Conservation (phyloP, 2,113 vertebrate species). For the Lutjanus erythropterus region DNA sequence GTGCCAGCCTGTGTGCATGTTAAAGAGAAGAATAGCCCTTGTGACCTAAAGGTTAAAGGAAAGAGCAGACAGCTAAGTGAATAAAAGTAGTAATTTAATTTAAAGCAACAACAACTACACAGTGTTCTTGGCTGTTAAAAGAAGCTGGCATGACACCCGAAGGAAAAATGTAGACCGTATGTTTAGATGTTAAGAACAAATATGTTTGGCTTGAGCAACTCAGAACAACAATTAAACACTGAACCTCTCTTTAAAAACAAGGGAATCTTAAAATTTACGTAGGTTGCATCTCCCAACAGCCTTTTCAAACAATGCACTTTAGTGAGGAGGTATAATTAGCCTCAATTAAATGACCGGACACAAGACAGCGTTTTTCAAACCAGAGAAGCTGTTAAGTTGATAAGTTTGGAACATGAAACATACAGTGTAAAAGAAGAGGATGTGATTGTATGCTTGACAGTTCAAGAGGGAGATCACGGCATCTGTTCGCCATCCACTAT, state of each 20-base stretch:
- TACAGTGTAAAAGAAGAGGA: neutral
- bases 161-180: constrained; percentile 29
- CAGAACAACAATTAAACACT: constrained; percentile 30
- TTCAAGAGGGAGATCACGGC: constrained; percentile 13
- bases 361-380: constrained; percentile 22
- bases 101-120: constrained; percentile 17
- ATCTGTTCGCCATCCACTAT: constrained; percentile 6
- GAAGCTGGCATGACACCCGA: constrained; percentile 18
- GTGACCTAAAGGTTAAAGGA: neutral
- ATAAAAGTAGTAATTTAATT: constrained; percentile 25
- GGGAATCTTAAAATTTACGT: constrained; percentile 28
- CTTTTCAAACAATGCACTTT: constrained; percentile 22
- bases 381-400: constrained; percentile 22
- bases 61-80: constrained; percentile 18
- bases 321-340: constrained; percentile 35
- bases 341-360: constrained; percentile 32
- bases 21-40: too few species aligned
- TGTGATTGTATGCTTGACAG: constrained; percentile 4
- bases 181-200: constrained; percentile 3
- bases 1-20: neutral
- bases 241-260: constrained; percentile 21
- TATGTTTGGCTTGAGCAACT: constrained; percentile 18
- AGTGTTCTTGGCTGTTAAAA: constrained; percentile 9
- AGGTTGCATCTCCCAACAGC: constrained; percentile 21
- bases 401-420: constrained; percentile 19